These are phyloP conservation scores for Coreius guichenoti DNA, from an alignment of 2,797 vertebrate species.

Conservation along the genomic window DNA sequence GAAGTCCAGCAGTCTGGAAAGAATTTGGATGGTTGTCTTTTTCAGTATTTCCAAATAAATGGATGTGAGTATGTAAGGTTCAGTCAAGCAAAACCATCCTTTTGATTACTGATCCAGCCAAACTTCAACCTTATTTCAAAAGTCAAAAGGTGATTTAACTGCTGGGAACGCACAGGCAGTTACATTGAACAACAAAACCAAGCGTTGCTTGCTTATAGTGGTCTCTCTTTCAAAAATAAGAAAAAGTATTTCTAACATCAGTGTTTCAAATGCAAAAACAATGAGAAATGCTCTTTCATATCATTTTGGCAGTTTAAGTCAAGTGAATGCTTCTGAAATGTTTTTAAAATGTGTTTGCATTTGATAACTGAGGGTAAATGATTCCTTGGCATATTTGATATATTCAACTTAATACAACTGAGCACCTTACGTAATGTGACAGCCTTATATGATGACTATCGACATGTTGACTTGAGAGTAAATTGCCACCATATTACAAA, in stretches of 20 bases:
- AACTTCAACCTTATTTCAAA: neutral
- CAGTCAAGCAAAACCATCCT: neutral
- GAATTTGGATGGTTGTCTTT: neutral
- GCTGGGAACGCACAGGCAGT: conserved; percentile 1
- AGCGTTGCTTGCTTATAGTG: conserved; percentile 1
- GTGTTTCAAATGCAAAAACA: neutral
- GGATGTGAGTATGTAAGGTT: neutral
- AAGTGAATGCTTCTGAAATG: neutral
- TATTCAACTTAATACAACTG: neutral
- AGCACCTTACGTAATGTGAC: conserved; percentile 10
- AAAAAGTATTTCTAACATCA: neutral
- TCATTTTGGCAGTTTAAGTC: conserved; percentile 38
- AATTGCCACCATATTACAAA: conserved; percentile 6
- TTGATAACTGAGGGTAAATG: neutral
- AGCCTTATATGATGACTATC: neutral
- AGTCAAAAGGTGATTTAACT: neutral
- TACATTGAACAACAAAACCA: conserved; percentile 5
- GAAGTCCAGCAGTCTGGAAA: conserved; percentile 12
- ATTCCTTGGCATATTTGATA: conserved; percentile 38
- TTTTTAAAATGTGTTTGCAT: conserved; percentile 2
- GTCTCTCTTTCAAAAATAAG: neutral
- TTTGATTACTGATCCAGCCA: neutral
- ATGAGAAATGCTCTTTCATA: neutral
- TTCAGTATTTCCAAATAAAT: neutral
- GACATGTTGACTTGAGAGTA: neutral